Percentiles rank a stretch among this genome's conserved stretches.
Conservation (phyloP, 2,113 vertebrate genomes). For the Gulo gulo region DNA sequence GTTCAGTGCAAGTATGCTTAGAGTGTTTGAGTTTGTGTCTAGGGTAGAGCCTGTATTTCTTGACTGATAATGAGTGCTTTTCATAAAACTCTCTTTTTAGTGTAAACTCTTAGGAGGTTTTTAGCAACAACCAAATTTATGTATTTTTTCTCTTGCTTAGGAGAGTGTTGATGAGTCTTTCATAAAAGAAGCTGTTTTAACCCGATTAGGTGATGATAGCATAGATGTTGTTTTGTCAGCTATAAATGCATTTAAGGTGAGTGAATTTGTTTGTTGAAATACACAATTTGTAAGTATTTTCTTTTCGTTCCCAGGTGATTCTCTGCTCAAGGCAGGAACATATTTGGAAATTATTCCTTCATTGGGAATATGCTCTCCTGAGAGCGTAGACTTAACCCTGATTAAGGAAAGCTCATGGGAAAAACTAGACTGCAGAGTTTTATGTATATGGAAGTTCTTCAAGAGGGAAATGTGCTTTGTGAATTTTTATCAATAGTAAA, state of each 20-base stretch:
- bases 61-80: background rate
- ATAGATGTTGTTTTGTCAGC: slow-evolving; percentile 88
- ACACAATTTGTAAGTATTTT: background rate
- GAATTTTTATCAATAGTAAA: background rate
- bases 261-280: background rate
- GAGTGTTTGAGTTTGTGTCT: background rate
- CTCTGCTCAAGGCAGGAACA: background rate
- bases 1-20: background rate
- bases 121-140: background rate
- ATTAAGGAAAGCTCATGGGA: background rate
- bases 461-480: background rate
- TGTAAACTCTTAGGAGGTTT: background rate
- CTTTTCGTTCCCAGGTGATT: background rate
- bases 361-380: background rate
- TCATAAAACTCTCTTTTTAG: background rate
- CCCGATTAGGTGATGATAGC: slow-evolving; percentile 90
- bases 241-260: slow-evolving; percentile 88
- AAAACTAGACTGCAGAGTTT: background rate
- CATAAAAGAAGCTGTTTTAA: slow-evolving; percentile 88
- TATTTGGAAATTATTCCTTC: slow-evolving; percentile 21
- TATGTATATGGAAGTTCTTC: background rate
- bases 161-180: slow-evolving; percentile 90
- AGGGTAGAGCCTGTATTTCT: background rate
- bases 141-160: slow-evolving; percentile 71
- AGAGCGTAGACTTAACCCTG: background rate